A percentile compares a stretch with the other conserved stretches of the same genome.
These are phyloP conservation scores for Catharus ustulatus DNA, from an alignment of 2,797 vertebrate genomes.

Conservation along the genomic window DNA sequence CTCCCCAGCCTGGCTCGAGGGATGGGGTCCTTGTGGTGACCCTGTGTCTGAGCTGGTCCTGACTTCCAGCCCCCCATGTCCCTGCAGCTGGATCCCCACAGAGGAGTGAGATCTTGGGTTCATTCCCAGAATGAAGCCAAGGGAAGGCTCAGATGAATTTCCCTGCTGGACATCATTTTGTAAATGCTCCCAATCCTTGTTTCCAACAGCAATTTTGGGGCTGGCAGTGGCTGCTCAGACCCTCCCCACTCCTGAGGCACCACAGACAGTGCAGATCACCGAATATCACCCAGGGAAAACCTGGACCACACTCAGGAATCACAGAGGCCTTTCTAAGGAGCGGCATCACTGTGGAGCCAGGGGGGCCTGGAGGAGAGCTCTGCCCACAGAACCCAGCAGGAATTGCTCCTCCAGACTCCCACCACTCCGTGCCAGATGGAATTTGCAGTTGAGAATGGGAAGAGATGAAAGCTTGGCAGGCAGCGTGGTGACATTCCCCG, in stretches of 20 bases:
- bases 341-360: not conserved
- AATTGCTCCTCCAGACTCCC: not conserved
- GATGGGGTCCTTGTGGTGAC: not conserved
- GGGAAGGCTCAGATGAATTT: not conserved
- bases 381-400: not conserved
- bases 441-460: not conserved
- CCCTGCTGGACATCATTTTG: not conserved
- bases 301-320: not conserved
- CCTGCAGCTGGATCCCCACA: no score
- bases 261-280: not conserved
- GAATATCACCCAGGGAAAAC: not conserved
- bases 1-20: not conserved
- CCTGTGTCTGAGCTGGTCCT: not conserved
- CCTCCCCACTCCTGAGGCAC: accelerated
- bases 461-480: not conserved
- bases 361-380: not conserved
- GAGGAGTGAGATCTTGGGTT: accelerated
- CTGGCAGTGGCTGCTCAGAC: not conserved
- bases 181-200: not conserved
- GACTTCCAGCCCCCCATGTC: not conserved
- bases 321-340: slow-evolving; percentile 6
- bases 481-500: not conserved
- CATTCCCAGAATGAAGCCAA: not conserved
- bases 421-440: not conserved
- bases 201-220: not conserved